These are phyloP conservation scores for Agonum fuliginosum DNA, from an alignment of 2,888 invertebrate species.

Conservation along the genomic window DNA sequence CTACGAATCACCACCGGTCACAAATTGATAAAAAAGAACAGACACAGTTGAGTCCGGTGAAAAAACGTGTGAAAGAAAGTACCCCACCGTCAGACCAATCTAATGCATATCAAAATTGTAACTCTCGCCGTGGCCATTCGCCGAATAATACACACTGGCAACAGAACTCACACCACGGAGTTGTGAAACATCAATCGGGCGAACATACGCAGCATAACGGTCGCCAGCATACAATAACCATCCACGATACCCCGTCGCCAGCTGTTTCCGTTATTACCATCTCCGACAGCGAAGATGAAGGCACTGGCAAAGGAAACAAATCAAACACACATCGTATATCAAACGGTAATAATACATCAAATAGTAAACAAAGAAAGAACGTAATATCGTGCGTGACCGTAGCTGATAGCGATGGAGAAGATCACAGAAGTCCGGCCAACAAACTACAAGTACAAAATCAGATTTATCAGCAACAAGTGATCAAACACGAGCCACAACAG, in stretches of 20 bases:
- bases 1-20: slow-evolving; percentile 70
- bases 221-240: slow-evolving; percentile 92
- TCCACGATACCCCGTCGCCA: slow-evolving; percentile 95
- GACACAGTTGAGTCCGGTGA: slow-evolving; percentile 95
- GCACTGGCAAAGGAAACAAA: slow-evolving; percentile 74
- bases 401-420: slow-evolving; percentile 84
- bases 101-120: slow-evolving; percentile 64
- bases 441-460: slow-evolving; percentile 67
- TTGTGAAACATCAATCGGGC: slow-evolving; percentile 65
- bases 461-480: slow-evolving; percentile 67
- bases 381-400: slow-evolving; percentile 87
- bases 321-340: slow-evolving; percentile 68
- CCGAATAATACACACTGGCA: slow-evolving; percentile 71
- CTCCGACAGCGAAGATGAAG: slow-evolving; percentile 95
- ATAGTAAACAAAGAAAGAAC: slow-evolving; percentile 78
- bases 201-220: slow-evolving; percentile 71
- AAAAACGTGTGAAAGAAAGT: slow-evolving; percentile 97
- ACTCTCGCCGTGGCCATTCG: slow-evolving; percentile 67
- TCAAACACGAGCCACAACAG: slow-evolving; percentile 76
- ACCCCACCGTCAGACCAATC: slow-evolving; percentile 84
- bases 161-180: slow-evolving; percentile 68
- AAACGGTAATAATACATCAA: slow-evolving; percentile 64
- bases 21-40: slow-evolving; percentile 87
- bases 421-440: slow-evolving; percentile 76
- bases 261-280: slow-evolving; percentile 96